Percentiles rank a stretch among this genome's conserved stretches.
phyloP scores from a whole-genome alignment of 2,888 invertebrate species.

The Harpagoxenus sublaevis region DNA sequence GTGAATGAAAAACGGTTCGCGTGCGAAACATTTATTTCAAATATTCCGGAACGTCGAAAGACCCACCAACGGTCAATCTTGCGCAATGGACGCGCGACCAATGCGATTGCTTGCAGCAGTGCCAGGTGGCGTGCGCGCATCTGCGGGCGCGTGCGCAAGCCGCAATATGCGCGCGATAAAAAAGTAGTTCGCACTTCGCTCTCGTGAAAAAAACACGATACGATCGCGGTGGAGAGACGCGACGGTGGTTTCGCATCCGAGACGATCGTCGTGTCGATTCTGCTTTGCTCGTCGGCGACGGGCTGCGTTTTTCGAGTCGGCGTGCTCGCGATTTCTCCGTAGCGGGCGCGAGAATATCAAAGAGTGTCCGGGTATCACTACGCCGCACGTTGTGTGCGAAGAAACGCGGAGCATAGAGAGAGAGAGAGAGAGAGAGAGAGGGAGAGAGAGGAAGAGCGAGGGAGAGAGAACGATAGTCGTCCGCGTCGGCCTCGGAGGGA shows the following conservation, averaged over 20 bases:
- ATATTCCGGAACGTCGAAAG: constrained; percentile 44
- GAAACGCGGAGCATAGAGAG: constrained; percentile 42
- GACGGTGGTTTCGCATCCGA: constrained; percentile 35
- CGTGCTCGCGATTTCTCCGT: not conserved
- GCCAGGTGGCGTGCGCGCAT: constrained; percentile 45
- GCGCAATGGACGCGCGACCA: constrained; percentile 1
- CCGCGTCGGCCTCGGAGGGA: not conserved
- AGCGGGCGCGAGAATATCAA: constrained; percentile 64
- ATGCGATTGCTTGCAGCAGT: not conserved
- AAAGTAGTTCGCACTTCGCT: constrained; percentile 65
- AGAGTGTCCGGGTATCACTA: constrained; percentile 65
- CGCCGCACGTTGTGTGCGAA: constrained; percentile 71
- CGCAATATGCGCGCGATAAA: constrained; percentile 47
- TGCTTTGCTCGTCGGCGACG: not conserved
- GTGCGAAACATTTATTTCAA: not conserved
- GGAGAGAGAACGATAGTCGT: not conserved
- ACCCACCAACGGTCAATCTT: constrained; percentile 52
- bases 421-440: not conserved
- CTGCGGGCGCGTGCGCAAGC: constrained; percentile 50
- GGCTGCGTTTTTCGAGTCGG: not conserved
- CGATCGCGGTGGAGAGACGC: constrained; percentile 56
- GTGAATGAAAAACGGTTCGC: not conserved
- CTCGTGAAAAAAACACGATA: constrained; percentile 51
- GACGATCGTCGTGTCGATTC: not conserved
- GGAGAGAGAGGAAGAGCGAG: not conserved